Evolutionary conservation across 2,113 vertebrate species (phyloP).

Genomic region (Nibea albiflora): DNA sequence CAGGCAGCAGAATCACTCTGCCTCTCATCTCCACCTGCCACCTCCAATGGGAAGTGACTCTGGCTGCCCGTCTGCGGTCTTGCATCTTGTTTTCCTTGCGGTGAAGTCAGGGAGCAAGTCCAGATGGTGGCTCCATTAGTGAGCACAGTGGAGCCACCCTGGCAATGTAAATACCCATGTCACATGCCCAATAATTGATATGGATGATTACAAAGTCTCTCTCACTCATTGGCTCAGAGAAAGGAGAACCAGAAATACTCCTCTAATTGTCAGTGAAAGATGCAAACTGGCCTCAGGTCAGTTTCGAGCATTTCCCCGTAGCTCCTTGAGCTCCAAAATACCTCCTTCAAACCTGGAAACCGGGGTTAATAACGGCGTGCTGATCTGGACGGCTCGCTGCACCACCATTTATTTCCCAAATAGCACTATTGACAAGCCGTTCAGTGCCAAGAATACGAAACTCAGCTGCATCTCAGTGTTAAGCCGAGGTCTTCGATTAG

Average conservation of each 20-base stretch:
- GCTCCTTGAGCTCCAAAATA: constrained; percentile 30
- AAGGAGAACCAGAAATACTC: constrained; percentile 33
- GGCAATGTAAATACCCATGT: constrained; percentile 65
- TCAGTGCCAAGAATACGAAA: constrained; percentile 11
- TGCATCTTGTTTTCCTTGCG: constrained; percentile 19
- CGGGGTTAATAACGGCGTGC: constrained; percentile 37
- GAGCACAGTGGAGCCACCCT: constrained; percentile 30
- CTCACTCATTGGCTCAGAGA: constrained; percentile 32
- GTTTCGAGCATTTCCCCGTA: constrained; percentile 7
- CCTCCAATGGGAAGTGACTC: not conserved
- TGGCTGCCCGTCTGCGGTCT: not conserved
- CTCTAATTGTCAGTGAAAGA: constrained; percentile 62
- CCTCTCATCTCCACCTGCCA: constrained; percentile 23
- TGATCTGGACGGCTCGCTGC: constrained; percentile 11
- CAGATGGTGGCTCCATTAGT: constrained; percentile 68
- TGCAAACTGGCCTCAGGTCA: constrained; percentile 54
- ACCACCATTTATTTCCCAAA: constrained; percentile 14
- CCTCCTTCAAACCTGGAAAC: constrained; percentile 4
- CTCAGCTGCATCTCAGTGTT: constrained; percentile 6
- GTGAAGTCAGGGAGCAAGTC: constrained; percentile 31
- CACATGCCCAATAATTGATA: constrained; percentile 68
- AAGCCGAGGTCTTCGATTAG: not conserved
- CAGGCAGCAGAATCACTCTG: not conserved
- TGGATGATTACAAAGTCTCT: constrained; percentile 62
- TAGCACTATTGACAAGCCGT: constrained; percentile 12